phyloP scores from a whole-genome alignment of 2,888 invertebrate species.

The Pandemis cinnamomeana region DNA sequence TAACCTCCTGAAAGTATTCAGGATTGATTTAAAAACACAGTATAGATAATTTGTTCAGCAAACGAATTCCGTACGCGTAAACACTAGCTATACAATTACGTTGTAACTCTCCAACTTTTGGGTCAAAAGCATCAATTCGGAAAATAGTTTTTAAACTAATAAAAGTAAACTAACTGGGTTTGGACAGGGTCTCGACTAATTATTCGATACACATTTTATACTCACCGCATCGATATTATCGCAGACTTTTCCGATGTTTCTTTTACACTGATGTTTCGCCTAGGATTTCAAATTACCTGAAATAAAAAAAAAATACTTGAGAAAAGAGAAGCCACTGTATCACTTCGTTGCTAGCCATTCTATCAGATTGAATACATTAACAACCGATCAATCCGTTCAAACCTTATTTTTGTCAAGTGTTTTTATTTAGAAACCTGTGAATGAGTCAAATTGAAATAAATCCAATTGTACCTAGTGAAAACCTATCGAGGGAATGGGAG shows the following conservation, averaged over 20 bases:
- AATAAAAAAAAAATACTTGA: not conserved
- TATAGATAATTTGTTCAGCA: not conserved
- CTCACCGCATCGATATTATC: not conserved
- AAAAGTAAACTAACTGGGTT: conserved; percentile 16
- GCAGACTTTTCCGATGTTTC: not conserved
- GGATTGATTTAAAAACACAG: too few relatives aligned
- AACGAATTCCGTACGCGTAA: not conserved
- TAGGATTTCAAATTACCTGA: conserved; percentile 2
- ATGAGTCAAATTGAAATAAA: too few relatives aligned
- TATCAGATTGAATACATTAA: too few relatives aligned
- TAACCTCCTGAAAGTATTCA: too few relatives aligned
- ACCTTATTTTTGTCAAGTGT: too few relatives aligned
- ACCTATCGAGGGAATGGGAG: too few relatives aligned
- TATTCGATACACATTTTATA: not conserved
- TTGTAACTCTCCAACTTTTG: conserved; percentile 22
- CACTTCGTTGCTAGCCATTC: too few relatives aligned
- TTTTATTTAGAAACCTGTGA: too few relatives aligned
- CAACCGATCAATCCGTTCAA: too few relatives aligned
- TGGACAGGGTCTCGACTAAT: conserved; percentile 15
- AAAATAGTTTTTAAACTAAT: conserved; percentile 36
- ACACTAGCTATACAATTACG: not conserved
- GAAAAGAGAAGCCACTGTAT: too few relatives aligned
- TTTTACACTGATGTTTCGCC: not conserved
- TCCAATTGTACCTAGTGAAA: too few relatives aligned
- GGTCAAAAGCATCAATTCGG: conserved; percentile 17